Evolutionary conservation across 2,113 vertebrate genomes (phyloP), one percentile per base, ranked within the genome.

Genomic region (Chionomys nivalis): DNA sequence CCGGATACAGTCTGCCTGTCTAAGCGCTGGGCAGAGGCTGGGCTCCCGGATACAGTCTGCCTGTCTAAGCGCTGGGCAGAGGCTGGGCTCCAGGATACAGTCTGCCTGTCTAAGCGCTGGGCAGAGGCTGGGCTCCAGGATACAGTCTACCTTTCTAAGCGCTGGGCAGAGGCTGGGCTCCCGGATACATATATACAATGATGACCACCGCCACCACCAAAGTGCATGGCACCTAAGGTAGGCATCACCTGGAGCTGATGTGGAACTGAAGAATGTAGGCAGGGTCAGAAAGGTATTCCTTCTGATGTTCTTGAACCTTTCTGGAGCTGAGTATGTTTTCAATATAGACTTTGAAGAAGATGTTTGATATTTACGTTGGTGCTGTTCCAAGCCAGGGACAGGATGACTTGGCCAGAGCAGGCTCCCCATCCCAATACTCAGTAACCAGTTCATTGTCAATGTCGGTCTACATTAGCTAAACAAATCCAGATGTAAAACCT

Each of bases 401-500:
- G 26, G 26, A 33, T 78, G 44, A 66, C 42, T 88, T 61, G 87
- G 70, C 44, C 31, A 24, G 26, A 44, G 21, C n/a, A 92, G 33
- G 81, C 44, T 23, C 12, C 39, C 31, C 70, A 68, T 61, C 66
- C 73, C 87, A 72, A 76, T 72, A 76, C 68, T 66, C 92, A 66
- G 81, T 94, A 81, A 86, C 63, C 79, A 86, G 26, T 95, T 97
- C 33, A 91, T 31, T 86, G 66, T 42, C 77, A 11, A 77, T 73
- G 49, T 82, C 77, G 75, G 3, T 63, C 81, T 91, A 52, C 61
- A 87, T 91, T 66, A 89, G 73, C 39, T 93, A 83, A 95, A 91
- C 66, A 94, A 93, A 93, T 89, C 94, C 96, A 96, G 92, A 92
- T 90, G 75, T 85, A 87, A 94, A 92, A 87, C 0, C 49, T 31